Base-by-base conservation (phyloP, 64 coral and sea anemone species). In the Stichodactyla helianthus region DNA sequence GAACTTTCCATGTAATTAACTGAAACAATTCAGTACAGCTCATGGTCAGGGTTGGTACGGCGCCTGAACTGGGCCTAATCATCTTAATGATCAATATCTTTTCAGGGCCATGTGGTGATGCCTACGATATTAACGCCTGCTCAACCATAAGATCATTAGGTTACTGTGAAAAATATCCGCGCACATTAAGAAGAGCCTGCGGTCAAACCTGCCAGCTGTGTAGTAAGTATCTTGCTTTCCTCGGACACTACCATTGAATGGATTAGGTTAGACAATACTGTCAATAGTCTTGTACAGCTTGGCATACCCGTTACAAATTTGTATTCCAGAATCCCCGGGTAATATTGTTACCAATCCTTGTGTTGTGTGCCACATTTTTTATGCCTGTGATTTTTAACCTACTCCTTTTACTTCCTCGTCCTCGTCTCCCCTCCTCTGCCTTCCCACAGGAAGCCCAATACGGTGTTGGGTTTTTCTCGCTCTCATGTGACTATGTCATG, bases 151-250 rank as follows among this genome's bases (percentile, higher is more conserved):
- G 87, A 17, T 55, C 76, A 17, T 15, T 57, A 17, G 90, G 90
- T 6, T 92, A 92, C 14, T 92, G 90, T 50, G 20, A 86, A 51
- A 92, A 71, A 26, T 92, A 82, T 60, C 90, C 90, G 22, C 59
- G 59, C 51, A 92, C 84, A 11, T 85, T 92, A 84, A 87, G 85
- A 25, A 67, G 53, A 9, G 86, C 90, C 77, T 92, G 90, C 90
- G 90, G 90, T 79, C 79, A 87, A 67, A 92, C 90, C 61, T 92
- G 90, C 59, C 83, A 92, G 77, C 50, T 92, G 51, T 92, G 90
- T 44, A 80, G 90, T 92, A 83, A 92, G 59, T 82, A 81, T 88
- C 10, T 31, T 26, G 22, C 8, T 74, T 74, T 6, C 10, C 4
- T 10, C 68, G 8, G 25, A 25, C 0, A 2, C 25, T 74, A 31